phyloP scores from a whole-genome alignment of 2,888 invertebrate genomes.

The Andrena marginata region DNA sequence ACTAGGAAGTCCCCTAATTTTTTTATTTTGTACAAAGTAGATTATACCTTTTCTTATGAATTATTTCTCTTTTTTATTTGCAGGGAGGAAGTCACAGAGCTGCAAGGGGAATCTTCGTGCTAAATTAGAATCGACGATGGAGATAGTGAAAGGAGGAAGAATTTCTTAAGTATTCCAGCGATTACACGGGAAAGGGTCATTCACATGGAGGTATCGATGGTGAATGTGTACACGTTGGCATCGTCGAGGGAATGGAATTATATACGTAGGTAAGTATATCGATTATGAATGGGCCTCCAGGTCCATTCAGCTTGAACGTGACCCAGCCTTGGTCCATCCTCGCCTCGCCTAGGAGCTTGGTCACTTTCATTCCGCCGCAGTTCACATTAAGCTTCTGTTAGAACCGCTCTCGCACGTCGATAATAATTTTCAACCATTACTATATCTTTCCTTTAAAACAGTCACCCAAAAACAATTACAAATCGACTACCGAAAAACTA shows the following conservation, averaged over 20 bases:
- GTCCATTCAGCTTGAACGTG: conserved; percentile 79
- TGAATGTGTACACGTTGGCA: conserved; percentile 65
- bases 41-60: too few species aligned
- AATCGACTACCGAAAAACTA: too few species aligned
- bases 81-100: too few species aligned
- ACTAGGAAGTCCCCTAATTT: too few species aligned
- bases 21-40: too few species aligned
- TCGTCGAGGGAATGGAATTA: conserved; percentile 55
- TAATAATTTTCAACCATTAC: background rate
- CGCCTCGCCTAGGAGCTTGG: conserved; percentile 60
- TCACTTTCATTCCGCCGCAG: conserved; percentile 72
- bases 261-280: conserved; percentile 66
- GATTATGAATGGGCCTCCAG: conserved; percentile 79
- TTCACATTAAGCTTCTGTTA: conserved; percentile 65
- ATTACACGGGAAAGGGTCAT: conserved; percentile 41
- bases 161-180: conserved; percentile 19
- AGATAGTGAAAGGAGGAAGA: background rate
- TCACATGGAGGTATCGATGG: conserved; percentile 38
- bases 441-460: too few species aligned
- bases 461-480: too few species aligned
- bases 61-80: too few species aligned
- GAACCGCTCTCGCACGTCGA: conserved; percentile 28
- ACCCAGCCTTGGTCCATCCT: conserved; percentile 76
- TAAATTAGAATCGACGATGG: too few species aligned
- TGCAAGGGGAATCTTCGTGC: too few species aligned